Percentiles rank a stretch among this genome's conserved stretches.
Conservation (phyloP, 2,797 vertebrate species). For the Cephalopachus bancanus region DNA sequence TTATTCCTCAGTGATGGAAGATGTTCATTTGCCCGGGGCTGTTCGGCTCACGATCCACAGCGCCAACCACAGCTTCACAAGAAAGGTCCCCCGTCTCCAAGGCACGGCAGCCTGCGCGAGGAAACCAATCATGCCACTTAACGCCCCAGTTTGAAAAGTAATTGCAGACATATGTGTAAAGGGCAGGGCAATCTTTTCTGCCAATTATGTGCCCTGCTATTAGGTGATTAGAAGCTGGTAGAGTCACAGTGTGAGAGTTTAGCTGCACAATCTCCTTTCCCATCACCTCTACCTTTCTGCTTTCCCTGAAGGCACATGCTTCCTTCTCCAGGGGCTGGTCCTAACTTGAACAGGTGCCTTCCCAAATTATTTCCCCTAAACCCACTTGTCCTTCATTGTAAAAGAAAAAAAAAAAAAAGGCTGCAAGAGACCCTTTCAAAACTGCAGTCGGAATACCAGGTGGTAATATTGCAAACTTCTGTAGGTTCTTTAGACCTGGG, state of each 20-base stretch:
- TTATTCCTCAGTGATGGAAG: background rate
- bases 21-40: accelerated
- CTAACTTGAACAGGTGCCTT: constrained; percentile 48
- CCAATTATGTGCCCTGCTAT: constrained; percentile 82
- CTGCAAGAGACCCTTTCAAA: background rate
- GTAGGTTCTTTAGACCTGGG: background rate
- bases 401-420: background rate
- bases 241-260: constrained; percentile 57
- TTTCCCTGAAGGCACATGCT: background rate
- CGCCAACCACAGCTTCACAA: background rate
- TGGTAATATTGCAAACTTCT: background rate
- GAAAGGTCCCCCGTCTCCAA: constrained; percentile 53
- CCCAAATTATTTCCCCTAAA: background rate
- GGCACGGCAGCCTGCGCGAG: background rate
- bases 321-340: background rate
- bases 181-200: constrained; percentile 85
- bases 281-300: background rate
- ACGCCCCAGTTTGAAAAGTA: constrained; percentile 74
- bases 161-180: constrained; percentile 83
- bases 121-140: constrained; percentile 84
- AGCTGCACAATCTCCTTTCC: background rate
- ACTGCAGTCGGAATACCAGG: background rate
- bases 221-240: constrained; percentile 77
- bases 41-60: background rate
- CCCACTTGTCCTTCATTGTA: background rate